phyloP scores from a whole-genome alignment of 1,140 invertebrate species.

The Eufriesea mexicana region DNA sequence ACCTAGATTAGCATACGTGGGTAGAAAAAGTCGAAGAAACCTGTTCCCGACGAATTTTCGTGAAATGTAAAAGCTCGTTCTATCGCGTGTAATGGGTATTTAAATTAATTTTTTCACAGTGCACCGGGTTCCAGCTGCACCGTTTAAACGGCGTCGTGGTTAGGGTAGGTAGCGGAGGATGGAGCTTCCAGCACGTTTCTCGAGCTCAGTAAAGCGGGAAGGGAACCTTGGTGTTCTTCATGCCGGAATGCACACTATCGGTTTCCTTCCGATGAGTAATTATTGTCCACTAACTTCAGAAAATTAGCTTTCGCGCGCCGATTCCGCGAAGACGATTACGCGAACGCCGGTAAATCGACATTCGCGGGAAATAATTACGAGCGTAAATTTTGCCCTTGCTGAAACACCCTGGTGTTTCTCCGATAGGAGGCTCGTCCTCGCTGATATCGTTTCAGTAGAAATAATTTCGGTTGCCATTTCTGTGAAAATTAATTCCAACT shows the following conservation, averaged over 20 bases:
- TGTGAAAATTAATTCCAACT: too few species aligned
- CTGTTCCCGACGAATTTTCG: neutral
- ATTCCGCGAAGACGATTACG: conserved; percentile 55
- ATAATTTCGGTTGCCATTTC: neutral
- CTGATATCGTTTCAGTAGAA: neutral
- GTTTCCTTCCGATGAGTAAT: conserved; percentile 46
- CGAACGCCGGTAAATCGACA: conserved; percentile 40
- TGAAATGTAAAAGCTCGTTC: neutral
- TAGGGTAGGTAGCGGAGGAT: neutral
- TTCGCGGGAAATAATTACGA: conserved; percentile 44
- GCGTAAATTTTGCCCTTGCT: conserved; percentile 7
- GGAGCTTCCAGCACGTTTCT: neutral
- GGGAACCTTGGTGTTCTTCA: conserved; percentile 5
- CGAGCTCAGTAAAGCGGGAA: neutral
- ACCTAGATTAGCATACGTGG: neutral
- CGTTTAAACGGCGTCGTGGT: neutral
- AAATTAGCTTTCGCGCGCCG: conserved; percentile 47
- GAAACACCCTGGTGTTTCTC: neutral
- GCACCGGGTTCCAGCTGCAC: neutral
- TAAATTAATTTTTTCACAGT: neutral
- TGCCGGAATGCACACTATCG: conserved; percentile 13
- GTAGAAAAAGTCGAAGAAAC: neutral
- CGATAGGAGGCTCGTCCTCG: neutral
- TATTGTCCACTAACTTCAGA: conserved; percentile 51
- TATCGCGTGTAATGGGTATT: neutral